Conservation (phyloP, 2,113 vertebrate genomes). For the Todiramphus chloris region DNA sequence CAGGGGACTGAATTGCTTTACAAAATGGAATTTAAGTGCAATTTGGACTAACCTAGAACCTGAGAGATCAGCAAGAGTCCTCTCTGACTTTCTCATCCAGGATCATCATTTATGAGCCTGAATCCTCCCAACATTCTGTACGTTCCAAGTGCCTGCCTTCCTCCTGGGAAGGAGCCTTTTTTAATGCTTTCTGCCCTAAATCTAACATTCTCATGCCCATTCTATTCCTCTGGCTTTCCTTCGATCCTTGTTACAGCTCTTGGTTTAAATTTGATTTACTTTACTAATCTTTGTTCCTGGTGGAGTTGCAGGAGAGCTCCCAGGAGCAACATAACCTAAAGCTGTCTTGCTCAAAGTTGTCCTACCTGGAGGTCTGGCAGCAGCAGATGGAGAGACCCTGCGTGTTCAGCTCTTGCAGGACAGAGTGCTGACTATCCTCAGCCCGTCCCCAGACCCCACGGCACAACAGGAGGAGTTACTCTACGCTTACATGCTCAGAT, state of each 20-base stretch:
- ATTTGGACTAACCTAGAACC: background rate
- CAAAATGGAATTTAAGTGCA: background rate
- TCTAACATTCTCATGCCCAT: rapidly evolving
- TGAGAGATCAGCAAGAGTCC: background rate
- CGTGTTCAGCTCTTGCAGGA: rapidly evolving
- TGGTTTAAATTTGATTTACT: background rate
- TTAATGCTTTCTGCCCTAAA: background rate
- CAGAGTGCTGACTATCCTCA: background rate
- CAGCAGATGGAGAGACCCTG: background rate
- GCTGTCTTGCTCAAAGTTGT: rapidly evolving
- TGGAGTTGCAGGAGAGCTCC: background rate
- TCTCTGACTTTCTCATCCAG: background rate
- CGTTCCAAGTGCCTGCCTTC: rapidly evolving
- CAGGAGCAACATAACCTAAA: rapidly evolving
- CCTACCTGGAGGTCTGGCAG: background rate
- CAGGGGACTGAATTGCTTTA: background rate
- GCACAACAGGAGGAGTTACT: background rate
- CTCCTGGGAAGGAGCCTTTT: background rate
- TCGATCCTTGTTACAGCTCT: background rate
- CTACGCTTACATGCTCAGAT: background rate
- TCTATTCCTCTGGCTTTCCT: background rate
- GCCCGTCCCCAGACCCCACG: background rate
- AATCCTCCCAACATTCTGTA: rapidly evolving
- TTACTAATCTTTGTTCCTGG: background rate
- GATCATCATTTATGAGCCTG: background rate